Conservation (phyloP, 1,140 invertebrate species). For the Megalopta genalis region DNA sequence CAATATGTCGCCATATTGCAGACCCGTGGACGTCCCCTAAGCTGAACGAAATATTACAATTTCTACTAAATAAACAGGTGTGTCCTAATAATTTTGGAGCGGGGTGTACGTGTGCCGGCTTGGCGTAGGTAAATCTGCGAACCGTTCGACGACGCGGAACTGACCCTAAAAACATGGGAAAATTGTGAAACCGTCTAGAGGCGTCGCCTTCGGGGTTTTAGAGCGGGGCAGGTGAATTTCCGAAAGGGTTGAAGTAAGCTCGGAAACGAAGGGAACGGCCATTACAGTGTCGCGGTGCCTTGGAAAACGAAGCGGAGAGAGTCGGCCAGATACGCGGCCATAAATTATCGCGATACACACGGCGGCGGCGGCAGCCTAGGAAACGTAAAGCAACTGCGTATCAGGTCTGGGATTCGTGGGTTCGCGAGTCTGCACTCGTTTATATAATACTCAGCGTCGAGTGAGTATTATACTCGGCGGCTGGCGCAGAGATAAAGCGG, state of each 20-base stretch:
- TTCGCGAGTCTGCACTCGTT: slow-evolving; percentile 44
- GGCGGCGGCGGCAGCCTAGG: not conserved
- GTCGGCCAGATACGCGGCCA: not conserved
- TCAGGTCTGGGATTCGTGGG: slow-evolving; percentile 22
- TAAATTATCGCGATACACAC: slow-evolving; percentile 18
- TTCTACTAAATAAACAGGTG: too few species aligned
- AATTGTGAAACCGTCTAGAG: too few species aligned
- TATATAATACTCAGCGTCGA: slow-evolving; percentile 49
- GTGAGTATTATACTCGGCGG: slow-evolving; percentile 53
- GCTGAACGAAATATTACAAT: too few species aligned
- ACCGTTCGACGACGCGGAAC: too few species aligned
- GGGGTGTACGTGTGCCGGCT: too few species aligned
- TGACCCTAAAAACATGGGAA: too few species aligned
- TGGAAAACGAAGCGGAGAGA: not conserved
- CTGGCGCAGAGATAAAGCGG: slow-evolving; percentile 56
- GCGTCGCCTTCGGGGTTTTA: too few species aligned
- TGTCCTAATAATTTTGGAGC: too few species aligned
- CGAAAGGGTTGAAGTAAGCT: not conserved
- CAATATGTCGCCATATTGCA: too few species aligned
- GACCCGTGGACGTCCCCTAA: too few species aligned
- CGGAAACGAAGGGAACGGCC: not conserved
- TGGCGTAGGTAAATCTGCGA: too few species aligned
- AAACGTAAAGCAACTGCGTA: not conserved
- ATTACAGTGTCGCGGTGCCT: not conserved
- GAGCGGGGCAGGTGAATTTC: too few species aligned